Evolutionary conservation across 2,797 vertebrate genomes (phyloP), one percentile per base, ranked within the genome.

Genomic region (Xenopus petersii): DNA sequence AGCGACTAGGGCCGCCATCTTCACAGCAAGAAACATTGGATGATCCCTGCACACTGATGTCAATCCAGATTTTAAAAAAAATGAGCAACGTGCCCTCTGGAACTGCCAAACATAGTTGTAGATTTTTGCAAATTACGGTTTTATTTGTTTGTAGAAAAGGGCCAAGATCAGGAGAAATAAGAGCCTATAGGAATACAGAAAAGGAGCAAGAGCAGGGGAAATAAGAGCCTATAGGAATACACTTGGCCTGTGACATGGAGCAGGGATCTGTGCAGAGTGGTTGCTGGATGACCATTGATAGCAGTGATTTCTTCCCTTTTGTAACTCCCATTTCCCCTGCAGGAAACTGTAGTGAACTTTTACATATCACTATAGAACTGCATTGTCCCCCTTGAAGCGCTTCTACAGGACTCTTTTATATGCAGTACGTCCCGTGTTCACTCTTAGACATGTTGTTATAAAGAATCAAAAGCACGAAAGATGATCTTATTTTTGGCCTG

Each of bases 1-100:
- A 98, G 94, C 30, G 98, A 99, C 92, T 90, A 82, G 83, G 55
- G 70, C 78, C 0, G 54, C 56, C 47, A 1, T 51, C 12, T 26
- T 2, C 17, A 60, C 4, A 24, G 10, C 9, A 60, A 12, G 9
- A 24, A 26, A 12, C 54, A 12, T 9, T 4, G 11, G 11, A 51
- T 12, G 8, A 17, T 58, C 16, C 17, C 17, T 61, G 17, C n/a
- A 9, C 55, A 2, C 12, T 30, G 3, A 6, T 61, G 17, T 21
- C 21, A 12, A 17, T 54, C 49, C 16, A 58, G 55, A n/a, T 2
- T 30, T 30, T 1, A 16, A 9, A 58, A 30, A 56, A 16, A n/a
- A 56, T 1, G 1, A 58, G n/a, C 8, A 12, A 4, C 4, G 16
- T 17, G 55, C 24, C 11, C 21, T 26, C 8, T 8, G 21, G 58